Evolutionary conservation across 2,113 vertebrate species (phyloP).

Genomic region (Polypterus senegalus): DNA sequence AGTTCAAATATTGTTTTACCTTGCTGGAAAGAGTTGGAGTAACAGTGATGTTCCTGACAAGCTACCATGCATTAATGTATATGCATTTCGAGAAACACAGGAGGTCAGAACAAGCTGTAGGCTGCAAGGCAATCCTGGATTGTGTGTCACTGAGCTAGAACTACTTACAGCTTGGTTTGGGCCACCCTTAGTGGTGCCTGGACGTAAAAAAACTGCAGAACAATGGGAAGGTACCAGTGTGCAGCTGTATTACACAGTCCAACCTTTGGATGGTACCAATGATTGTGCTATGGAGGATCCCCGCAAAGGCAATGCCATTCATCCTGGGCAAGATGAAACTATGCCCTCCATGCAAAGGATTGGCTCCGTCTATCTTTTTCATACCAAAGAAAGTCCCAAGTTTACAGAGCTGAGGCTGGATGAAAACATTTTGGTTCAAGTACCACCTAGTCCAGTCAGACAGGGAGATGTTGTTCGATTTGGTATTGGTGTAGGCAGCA

Average conservation of each 20-base stretch:
- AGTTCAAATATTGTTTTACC: slow-evolving; percentile 79
- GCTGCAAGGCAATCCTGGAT: slow-evolving; percentile 67
- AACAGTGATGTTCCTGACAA: slow-evolving; percentile 37
- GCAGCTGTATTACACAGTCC: slow-evolving; percentile 76
- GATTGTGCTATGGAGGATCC: slow-evolving; percentile 60
- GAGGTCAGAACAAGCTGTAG: slow-evolving; percentile 70
- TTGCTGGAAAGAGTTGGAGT: slow-evolving; percentile 75
- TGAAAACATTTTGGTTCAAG: slow-evolving; percentile 61
- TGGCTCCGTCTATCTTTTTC: slow-evolving; percentile 67
- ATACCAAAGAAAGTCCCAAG: slow-evolving; percentile 45
- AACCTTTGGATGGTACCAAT: slow-evolving; percentile 44
- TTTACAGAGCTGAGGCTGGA: slow-evolving; percentile 63
- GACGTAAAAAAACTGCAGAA: slow-evolving; percentile 47
- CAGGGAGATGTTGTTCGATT: slow-evolving; percentile 75
- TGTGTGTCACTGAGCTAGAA: slow-evolving; percentile 79
- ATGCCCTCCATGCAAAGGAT: slow-evolving; percentile 53
- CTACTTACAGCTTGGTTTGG: slow-evolving; percentile 78
- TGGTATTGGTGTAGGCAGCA: slow-evolving; percentile 58
- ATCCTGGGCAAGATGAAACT: slow-evolving; percentile 44
- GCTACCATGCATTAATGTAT: slow-evolving; percentile 73
- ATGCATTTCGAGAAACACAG: slow-evolving; percentile 63
- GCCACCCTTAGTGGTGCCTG: slow-evolving; percentile 40
- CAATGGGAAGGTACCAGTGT: slow-evolving; percentile 34
- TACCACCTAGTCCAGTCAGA: slow-evolving; percentile 66
- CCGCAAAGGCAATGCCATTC: slow-evolving; percentile 52